These are phyloP conservation scores for Saxidomus purpurata DNA, from an alignment of 1,140 invertebrate species.

Conservation along the genomic window DNA sequence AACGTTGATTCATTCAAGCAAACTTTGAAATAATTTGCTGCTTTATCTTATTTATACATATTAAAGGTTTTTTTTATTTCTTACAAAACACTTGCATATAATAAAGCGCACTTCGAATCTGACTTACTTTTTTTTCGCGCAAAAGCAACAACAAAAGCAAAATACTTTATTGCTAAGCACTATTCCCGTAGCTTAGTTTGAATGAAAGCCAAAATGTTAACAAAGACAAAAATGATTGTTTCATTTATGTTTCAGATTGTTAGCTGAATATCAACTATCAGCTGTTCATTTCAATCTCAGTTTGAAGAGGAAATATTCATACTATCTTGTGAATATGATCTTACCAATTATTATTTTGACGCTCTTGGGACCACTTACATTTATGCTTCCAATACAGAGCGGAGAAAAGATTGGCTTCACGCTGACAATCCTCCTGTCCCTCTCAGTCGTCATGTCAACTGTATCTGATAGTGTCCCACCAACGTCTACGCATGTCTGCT, in stretches of 20 bases:
- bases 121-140: too few species aligned
- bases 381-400: background rate
- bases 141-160: too few species aligned
- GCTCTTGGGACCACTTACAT: background rate
- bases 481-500: background rate
- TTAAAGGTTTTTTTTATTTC: too few species aligned
- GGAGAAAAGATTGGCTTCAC: conserved; percentile 16
- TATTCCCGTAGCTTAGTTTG: background rate
- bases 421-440: background rate
- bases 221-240: background rate
- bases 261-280: background rate
- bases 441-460: conserved; percentile 3
- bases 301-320: conserved; percentile 19
- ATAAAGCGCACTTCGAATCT: too few species aligned
- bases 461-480: background rate
- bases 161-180: background rate
- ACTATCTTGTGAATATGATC: conserved; percentile 19
- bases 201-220: too few species aligned
- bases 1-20: too few species aligned
- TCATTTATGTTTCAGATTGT: background rate
- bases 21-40: too few species aligned
- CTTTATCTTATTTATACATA: too few species aligned
- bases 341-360: conserved; percentile 1
- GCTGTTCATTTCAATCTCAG: background rate
- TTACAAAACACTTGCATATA: too few species aligned